Percentiles rank a stretch among this genome's conserved stretches.
Conservation (phyloP, 2,888 invertebrate species). For the Merodon equestris region DNA sequence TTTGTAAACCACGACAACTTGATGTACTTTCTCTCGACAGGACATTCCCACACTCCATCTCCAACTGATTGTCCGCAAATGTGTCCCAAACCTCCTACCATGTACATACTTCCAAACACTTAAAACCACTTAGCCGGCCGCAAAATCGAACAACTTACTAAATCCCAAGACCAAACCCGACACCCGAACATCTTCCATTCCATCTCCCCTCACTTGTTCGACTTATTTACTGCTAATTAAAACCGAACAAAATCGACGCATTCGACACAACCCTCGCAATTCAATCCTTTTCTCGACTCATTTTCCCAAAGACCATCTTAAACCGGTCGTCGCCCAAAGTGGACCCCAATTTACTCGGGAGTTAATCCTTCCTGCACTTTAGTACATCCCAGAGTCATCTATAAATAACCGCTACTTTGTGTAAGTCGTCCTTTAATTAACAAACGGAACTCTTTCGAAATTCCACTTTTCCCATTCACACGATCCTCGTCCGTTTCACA, state of each 20-base stretch:
- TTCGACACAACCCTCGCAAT: constrained; percentile 49
- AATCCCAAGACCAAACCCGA: constrained; percentile 18
- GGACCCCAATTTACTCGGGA: constrained; percentile 34
- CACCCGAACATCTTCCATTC: constrained; percentile 11
- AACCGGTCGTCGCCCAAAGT: constrained; percentile 1
- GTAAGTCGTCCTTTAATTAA: constrained; percentile 58
- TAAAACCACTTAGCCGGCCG: constrained; percentile 46
- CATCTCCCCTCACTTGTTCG: constrained; percentile 30
- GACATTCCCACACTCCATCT: constrained; percentile 35
- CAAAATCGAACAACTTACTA: constrained; percentile 44
- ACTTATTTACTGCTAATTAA: constrained; percentile 69
- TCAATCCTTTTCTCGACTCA: constrained; percentile 41
- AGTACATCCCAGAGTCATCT: constrained; percentile 26
- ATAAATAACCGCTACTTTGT: constrained; percentile 59
- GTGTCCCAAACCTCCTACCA: too few species aligned
- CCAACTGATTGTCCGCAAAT: constrained; percentile 10
- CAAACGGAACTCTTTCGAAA: constrained; percentile 40
- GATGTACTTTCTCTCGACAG: not conserved
- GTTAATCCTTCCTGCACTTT: constrained; percentile 30
- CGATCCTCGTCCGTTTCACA: constrained; percentile 16
- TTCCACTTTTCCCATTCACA: constrained; percentile 55
- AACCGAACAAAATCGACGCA: constrained; percentile 30
- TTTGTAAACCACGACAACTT: not conserved
- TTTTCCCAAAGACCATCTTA: constrained; percentile 9
- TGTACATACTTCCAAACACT: constrained; percentile 27